Evolutionary conservation across 2,113 vertebrate genomes (phyloP).

Genomic region (Fregata magnificens): DNA sequence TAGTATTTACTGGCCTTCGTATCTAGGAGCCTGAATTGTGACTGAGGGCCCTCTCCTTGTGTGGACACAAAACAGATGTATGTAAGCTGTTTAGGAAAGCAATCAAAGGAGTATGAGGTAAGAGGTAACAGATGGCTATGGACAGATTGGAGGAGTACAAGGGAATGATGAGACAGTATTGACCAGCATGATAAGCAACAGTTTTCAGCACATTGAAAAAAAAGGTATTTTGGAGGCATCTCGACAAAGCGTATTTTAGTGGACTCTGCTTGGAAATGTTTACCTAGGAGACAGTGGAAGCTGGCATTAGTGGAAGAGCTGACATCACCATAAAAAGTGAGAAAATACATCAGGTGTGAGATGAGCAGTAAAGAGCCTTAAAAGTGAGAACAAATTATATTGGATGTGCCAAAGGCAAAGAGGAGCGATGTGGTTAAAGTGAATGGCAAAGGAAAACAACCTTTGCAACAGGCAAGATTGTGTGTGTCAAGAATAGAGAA

Average conservation of each 20-base stretch:
- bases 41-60: background rate
- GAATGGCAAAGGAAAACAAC: background rate
- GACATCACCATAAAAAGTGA: background rate
- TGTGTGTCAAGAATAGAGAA: background rate
- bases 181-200: background rate
- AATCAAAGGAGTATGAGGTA: background rate
- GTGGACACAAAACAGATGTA: background rate
- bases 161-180: background rate
- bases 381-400: background rate
- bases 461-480: background rate
- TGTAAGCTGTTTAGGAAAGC: background rate
- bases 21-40: background rate
- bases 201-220: background rate
- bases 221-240: background rate
- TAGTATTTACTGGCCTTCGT: background rate
- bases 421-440: background rate
- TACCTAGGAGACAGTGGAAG: background rate
- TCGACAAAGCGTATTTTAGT: background rate
- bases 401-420: background rate
- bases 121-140: background rate
- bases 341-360: background rate
- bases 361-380: background rate
- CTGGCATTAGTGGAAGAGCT: background rate
- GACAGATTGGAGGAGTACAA: background rate
- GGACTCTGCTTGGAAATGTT: background rate